phyloP scores from a whole-genome alignment of 2,888 invertebrate species.

The Nomada goodeniana region DNA sequence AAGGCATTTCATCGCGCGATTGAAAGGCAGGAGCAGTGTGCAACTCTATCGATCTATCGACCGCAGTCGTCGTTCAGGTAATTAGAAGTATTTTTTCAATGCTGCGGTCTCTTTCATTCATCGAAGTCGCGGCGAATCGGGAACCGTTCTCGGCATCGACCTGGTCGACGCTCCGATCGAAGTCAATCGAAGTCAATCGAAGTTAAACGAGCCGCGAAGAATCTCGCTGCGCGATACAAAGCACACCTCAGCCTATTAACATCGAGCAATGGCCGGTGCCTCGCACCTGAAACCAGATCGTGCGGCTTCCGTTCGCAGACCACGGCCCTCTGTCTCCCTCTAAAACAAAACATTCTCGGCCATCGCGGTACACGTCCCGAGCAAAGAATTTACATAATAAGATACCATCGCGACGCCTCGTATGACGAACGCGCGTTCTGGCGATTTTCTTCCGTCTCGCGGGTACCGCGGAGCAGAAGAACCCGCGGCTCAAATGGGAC shows the following conservation, averaged over 20 bases:
- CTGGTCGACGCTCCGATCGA: constrained; percentile 23
- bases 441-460: constrained; percentile 7
- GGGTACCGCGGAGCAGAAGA: constrained; percentile 14
- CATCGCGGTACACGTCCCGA: constrained; percentile 6
- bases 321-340: constrained; percentile 17
- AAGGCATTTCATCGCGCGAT: not conserved
- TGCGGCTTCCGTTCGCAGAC: not conserved
- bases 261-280: not conserved
- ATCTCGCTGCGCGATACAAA: constrained; percentile 14
- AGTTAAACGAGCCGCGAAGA: constrained; percentile 47
- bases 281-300: not conserved
- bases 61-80: constrained; percentile 10
- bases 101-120: constrained; percentile 21
- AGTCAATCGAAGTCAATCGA: constrained; percentile 36
- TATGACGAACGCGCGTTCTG: constrained; percentile 3
- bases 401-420: constrained; percentile 28
- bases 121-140: constrained; percentile 33
- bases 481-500: constrained; percentile 10
- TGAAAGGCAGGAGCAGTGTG: not conserved
- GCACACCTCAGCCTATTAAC: not conserved
- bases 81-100: constrained; percentile 32
- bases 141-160: not conserved
- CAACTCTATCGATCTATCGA: constrained; percentile 3
- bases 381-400: constrained; percentile 56
- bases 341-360: constrained; percentile 15